Percentiles rank a stretch among this genome's conserved stretches.
Evolutionary conservation across 2,113 vertebrate species (phyloP).

Genomic region (Ictidomys tridecemlineatus): DNA sequence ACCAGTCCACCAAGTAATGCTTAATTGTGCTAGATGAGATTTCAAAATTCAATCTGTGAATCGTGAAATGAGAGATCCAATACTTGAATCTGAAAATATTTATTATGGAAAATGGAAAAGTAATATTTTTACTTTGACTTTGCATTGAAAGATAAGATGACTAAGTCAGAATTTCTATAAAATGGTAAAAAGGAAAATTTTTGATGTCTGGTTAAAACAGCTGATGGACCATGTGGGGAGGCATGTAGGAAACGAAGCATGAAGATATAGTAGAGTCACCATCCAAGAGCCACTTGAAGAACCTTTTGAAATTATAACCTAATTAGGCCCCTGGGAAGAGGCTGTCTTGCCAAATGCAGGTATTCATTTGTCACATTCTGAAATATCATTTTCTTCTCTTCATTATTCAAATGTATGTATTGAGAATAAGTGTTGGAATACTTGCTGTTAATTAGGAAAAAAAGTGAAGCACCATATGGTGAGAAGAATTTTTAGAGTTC

Average conservation of each 20-base stretch:
- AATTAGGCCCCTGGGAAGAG: slow-evolving; percentile 49
- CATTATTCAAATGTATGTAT: slow-evolving; percentile 24
- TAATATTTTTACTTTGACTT: neutral
- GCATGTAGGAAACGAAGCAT: neutral
- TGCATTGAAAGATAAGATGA: neutral
- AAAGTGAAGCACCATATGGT: neutral
- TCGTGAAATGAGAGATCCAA: neutral
- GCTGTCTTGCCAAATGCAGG: slow-evolving; percentile 21
- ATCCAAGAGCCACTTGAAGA: neutral
- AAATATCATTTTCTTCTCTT: slow-evolving; percentile 41
- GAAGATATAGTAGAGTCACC: neutral
- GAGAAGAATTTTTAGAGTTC: neutral
- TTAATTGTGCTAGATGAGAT: neutral
- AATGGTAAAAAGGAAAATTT: neutral
- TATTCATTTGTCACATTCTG: slow-evolving; percentile 14
- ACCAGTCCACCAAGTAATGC: neutral
- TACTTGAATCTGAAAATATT: neutral
- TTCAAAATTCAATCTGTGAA: neutral
- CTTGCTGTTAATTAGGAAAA: neutral
- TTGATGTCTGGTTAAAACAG: neutral
- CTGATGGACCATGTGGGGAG: neutral
- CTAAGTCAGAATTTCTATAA: neutral
- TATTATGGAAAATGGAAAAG: neutral
- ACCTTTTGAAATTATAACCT: slow-evolving; percentile 35
- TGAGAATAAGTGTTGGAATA: slow-evolving; percentile 27